phyloP scores from a whole-genome alignment of 1,140 invertebrate species.

The Homalodisca vitripennis region DNA sequence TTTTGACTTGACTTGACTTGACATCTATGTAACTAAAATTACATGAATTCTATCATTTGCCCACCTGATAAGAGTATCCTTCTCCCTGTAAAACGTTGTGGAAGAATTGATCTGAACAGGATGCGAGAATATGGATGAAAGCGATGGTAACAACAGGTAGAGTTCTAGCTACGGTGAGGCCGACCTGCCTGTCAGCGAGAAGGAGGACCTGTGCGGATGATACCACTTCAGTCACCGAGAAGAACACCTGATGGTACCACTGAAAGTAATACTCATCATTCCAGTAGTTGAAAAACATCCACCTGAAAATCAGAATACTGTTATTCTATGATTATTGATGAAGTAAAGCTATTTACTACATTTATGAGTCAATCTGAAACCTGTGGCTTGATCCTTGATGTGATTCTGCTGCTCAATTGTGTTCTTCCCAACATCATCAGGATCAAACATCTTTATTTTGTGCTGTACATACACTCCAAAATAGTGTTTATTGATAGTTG shows the following conservation, averaged over 20 bases:
- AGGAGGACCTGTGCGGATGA: constrained; percentile 64
- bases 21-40: too few species aligned
- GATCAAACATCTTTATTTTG: too few species aligned
- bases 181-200: constrained; percentile 57
- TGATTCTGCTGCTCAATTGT: too few species aligned
- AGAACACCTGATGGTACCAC: constrained; percentile 75
- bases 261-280: constrained; percentile 80
- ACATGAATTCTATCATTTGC: too few species aligned
- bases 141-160: constrained; percentile 65
- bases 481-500: too few species aligned
- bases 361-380: too few species aligned
- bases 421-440: too few species aligned
- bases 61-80: constrained; percentile 69
- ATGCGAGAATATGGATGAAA: constrained; percentile 68
- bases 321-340: too few species aligned
- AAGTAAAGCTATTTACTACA: too few species aligned
- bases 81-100: constrained; percentile 67
- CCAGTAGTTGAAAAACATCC: constrained; percentile 81
- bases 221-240: constrained; percentile 69
- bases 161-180: constrained; percentile 59
- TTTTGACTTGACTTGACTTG: too few species aligned
- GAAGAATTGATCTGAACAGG: constrained; percentile 74
- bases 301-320: constrained; percentile 50
- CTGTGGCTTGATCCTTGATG: too few species aligned
- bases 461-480: too few species aligned